Base-by-base conservation (phyloP, 2,113 vertebrate species). In the Neoarius graeffei region DNA sequence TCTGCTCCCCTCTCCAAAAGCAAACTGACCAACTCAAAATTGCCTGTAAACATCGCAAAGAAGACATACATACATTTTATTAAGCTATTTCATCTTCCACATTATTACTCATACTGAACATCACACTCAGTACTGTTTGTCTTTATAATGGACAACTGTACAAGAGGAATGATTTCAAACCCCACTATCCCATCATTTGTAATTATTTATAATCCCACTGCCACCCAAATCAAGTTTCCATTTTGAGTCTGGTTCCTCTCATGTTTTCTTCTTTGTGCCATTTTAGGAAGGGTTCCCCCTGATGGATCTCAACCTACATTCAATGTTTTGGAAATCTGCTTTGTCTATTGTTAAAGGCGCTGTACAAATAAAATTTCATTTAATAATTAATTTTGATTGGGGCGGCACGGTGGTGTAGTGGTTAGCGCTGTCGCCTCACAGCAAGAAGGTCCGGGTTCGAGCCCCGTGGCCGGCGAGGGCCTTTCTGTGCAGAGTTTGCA, bases 1-100 rank as follows among this genome's bases (percentile, higher is more conserved):
- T 96, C 95, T 0, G 95, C 95, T 0, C 96, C 95, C 89, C 95
- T 90, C 79, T 96, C 95, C 94, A 96, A 80, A 42, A 96, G 94
- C 90, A 96, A 88, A 86, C 92, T 95, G 85, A 96, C 95, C 91
- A 96, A 82, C 93, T 96, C 95, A 89, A 95, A 95, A 91, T 95
- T 95, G 30, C 96, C 96, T 96, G 84, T 73, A 1, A 13, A 89
- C 82, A 56, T 64, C 6, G 4, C 27, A n/a, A 85, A 80, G 11
- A 56, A 56, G 19, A 50, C 35, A 4, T 62, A 52, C 10, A 57
- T 27, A 54, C 5, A 54, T 76, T 52, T 85, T 27, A 85, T n/a
- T 54, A 25, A 59, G 10, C 30, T 20, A 52, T 77, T 76, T 35
- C 25, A 54, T 50, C 14, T 54, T 35, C 2, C 25, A 64, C 1